These are phyloP conservation scores for Cheilosia vernalis DNA, from an alignment of 2,888 invertebrate species.

Conservation along the genomic window DNA sequence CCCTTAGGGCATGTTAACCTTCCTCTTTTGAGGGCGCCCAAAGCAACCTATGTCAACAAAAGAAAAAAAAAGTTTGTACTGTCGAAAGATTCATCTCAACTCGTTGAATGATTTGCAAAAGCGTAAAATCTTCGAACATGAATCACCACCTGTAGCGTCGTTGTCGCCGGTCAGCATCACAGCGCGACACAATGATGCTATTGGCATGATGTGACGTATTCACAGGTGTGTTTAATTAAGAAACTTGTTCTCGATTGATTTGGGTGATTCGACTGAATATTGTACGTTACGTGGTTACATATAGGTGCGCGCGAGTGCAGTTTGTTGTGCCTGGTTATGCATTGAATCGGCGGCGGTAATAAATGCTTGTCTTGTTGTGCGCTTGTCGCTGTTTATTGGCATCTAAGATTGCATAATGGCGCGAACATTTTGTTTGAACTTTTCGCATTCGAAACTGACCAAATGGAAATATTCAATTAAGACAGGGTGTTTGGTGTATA, in stretches of 20 bases:
- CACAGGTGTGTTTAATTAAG: slow-evolving; percentile 69
- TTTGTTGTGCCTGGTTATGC: slow-evolving; percentile 25
- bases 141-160: slow-evolving; percentile 65
- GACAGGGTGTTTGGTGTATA: slow-evolving; percentile 45
- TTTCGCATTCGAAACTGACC: slow-evolving; percentile 10
- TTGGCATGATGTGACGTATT: slow-evolving; percentile 60
- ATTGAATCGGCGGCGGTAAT: slow-evolving; percentile 16
- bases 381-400: slow-evolving; percentile 50
- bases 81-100: slow-evolving; percentile 31
- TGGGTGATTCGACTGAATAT: slow-evolving; percentile 52
- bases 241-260: slow-evolving; percentile 71
- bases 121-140: slow-evolving; percentile 42
- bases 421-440: slow-evolving; percentile 32
- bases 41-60: slow-evolving; percentile 24
- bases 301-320: background rate
- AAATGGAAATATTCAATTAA: slow-evolving; percentile 52
- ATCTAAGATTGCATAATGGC: slow-evolving; percentile 63
- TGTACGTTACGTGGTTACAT: slow-evolving; percentile 4
- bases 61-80: slow-evolving; percentile 20
- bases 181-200: slow-evolving; percentile 29
- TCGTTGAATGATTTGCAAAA: slow-evolving; percentile 21
- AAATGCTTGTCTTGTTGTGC: slow-evolving; percentile 64
- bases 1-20: slow-evolving; percentile 24
- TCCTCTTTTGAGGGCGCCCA: slow-evolving; percentile 20
- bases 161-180: slow-evolving; percentile 8